Evolutionary conservation across 2,797 vertebrate species (phyloP).

Genomic region (Crocodylus rhombifer): DNA sequence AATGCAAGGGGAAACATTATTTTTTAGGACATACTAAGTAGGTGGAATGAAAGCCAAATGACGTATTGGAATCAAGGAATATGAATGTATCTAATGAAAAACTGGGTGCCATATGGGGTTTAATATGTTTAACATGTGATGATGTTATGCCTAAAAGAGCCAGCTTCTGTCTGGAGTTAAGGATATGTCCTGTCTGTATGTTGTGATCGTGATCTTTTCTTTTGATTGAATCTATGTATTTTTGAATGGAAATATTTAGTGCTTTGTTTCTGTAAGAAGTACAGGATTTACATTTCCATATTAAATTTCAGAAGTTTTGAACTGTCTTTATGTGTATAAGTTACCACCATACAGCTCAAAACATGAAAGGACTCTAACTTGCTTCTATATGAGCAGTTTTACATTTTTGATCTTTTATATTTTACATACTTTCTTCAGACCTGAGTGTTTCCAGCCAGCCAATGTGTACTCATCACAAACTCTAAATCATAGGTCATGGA

Average conservation of each 20-base stretch:
- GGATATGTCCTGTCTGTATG: not conserved
- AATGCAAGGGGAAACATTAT: not conserved
- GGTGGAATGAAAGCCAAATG: not conserved
- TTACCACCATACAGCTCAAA: not conserved
- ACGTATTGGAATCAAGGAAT: not conserved
- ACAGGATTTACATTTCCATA: not conserved
- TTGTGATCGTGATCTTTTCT: not conserved
- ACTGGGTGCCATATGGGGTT: not conserved
- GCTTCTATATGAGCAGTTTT: not conserved
- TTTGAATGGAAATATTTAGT: not conserved
- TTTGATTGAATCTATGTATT: not conserved
- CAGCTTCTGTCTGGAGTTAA: not conserved
- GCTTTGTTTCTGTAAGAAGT: not conserved
- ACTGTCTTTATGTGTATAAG: not conserved
- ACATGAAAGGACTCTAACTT: not conserved
- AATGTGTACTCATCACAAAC: not conserved
- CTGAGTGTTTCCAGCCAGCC: not conserved
- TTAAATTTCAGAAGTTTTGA: not conserved
- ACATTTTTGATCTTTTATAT: not conserved
- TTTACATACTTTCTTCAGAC: not conserved
- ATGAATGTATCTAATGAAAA: not conserved
- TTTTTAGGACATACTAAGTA: not conserved
- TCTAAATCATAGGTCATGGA: not conserved
- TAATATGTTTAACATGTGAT: not conserved
- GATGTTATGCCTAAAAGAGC: not conserved